phyloP scores from a whole-genome alignment of 2,888 invertebrate species.

The Dryococelus australis region DNA sequence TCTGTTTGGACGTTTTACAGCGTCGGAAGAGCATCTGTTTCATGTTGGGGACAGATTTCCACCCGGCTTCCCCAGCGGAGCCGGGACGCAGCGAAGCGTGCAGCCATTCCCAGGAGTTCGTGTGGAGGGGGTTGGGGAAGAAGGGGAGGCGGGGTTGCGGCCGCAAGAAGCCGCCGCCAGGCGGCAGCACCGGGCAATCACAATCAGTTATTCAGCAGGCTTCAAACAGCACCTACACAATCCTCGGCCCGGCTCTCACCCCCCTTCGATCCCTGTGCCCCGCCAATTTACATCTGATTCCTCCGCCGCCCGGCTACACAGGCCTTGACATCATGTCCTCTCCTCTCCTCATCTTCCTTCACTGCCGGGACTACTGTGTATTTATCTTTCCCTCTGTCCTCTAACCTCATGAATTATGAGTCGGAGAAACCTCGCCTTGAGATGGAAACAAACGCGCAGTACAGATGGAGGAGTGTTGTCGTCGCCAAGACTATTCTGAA shows the following conservation, averaged over 20 bases:
- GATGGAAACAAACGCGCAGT: not conserved
- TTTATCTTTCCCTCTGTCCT: constrained; percentile 16
- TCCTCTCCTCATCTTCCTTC: not conserved
- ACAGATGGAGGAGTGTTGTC: not conserved
- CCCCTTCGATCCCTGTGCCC: not conserved
- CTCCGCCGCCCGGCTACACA: not conserved
- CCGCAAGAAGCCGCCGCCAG: constrained; percentile 16
- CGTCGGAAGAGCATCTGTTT: not conserved
- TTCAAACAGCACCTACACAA: not conserved
- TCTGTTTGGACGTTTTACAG: not conserved
- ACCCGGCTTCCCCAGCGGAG: not conserved
- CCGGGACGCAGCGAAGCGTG: not conserved
- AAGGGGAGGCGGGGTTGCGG: not conserved
- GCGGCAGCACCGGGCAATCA: constrained; percentile 5
- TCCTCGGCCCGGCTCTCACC: not conserved
- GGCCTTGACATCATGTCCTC: not conserved
- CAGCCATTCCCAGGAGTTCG: not conserved
- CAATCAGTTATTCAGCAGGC: constrained; percentile 16
- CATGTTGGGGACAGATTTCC: constrained; percentile 3
- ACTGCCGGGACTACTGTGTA: not conserved
- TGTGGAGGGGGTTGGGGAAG: not conserved
- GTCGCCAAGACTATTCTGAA: not conserved
- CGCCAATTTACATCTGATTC: constrained; percentile 3
- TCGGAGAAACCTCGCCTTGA: not conserved
- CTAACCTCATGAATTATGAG: constrained; percentile 5